Percentiles rank a stretch among this genome's conserved stretches.
These are phyloP conservation scores for Rhagium mordax DNA, from an alignment of 2,888 invertebrate genomes.

Conservation along the genomic window DNA sequence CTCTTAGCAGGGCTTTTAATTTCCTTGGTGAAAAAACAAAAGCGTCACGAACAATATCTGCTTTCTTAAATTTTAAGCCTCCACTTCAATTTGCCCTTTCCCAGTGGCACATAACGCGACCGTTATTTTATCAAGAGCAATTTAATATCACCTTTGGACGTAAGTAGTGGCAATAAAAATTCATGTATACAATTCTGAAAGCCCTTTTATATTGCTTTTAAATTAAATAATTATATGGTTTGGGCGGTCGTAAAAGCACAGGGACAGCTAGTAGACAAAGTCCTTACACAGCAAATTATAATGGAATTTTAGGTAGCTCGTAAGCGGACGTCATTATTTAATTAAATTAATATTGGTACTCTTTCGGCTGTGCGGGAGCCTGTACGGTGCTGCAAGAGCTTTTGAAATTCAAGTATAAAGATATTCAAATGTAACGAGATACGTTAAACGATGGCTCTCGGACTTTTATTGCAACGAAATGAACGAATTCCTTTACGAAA, in stretches of 20 bases:
- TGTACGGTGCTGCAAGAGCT: background rate
- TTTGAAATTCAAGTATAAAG: conserved; percentile 1
- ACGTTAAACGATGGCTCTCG: background rate
- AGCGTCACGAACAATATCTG: no score
- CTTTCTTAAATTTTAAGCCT: background rate
- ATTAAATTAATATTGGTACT: conserved; percentile 22
- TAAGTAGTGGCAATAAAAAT: conserved; percentile 11
- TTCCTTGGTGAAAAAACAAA: no score
- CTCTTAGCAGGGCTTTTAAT: no score
- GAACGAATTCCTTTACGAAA: background rate
- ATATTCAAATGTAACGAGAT: background rate
- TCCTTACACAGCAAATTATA: conserved; percentile 27
- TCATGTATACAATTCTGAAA: background rate
- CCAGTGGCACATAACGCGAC: background rate
- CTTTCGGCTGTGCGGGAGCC: background rate
- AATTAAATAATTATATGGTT: conserved; percentile 31
- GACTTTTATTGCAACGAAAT: background rate
- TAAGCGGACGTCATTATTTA: conserved; percentile 27
- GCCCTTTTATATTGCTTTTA: conserved; percentile 31
- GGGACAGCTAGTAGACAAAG: conserved; percentile 11
- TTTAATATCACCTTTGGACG: conserved; percentile 16
- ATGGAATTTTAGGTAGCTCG: conserved; percentile 28
- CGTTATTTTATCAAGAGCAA: conserved; percentile 4
- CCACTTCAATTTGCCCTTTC: background rate
- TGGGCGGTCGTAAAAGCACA: conserved; percentile 28